Base-by-base conservation (phyloP, 2,113 vertebrate genomes). In the Puffinus mauretanicus region DNA sequence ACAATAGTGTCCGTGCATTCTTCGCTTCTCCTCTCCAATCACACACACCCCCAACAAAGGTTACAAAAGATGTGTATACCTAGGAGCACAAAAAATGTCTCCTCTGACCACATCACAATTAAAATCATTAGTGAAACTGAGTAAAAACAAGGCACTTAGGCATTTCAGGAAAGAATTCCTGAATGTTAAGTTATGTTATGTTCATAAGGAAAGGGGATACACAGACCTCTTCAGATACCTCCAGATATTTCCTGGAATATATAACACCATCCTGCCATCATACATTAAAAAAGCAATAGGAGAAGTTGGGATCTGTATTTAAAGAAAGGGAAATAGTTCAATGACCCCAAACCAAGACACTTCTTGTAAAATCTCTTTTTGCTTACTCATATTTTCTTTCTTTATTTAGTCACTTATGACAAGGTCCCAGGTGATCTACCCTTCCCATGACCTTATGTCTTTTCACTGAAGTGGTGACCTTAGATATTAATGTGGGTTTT, bases 351-450 rank as follows among this genome's bases (percentile, higher is more conserved):
- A 80, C 13, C 20, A 75, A 49, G 55, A n/a, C 16, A 77, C 5
- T 85, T 85, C 58, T 76, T 76, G 26, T 76, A 91, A 95, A 94
- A 79, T 5, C 32, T 82, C 34, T 89, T 94, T 75, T 89, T 86
- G 38, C 58, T 78, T 93, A 70, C 44, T 94, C 26, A 11, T 67
- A 46, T 62, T 82, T 89, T 95, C 34, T 92, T 93, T 66, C 16
- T 86, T 71, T 22, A 29, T 93, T 91, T 88, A 92, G 61, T 55
- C 76, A 69, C 54, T 89, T 86, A 65, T 58, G 75, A 72, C 52
- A 91, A 92, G 58, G 58, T 94, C 81, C 70, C 62, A 82, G 54
- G n/a, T 85, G 79, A 85, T 90, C 95, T 95, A 73, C 38, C 80
- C 72, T 91, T 91, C 62, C 46, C 54, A 18, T 47, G 66, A 94